These are phyloP conservation scores for Acrossocheilus wenchowensis DNA, from an alignment of 2,797 vertebrate genomes.

Conservation along the genomic window DNA sequence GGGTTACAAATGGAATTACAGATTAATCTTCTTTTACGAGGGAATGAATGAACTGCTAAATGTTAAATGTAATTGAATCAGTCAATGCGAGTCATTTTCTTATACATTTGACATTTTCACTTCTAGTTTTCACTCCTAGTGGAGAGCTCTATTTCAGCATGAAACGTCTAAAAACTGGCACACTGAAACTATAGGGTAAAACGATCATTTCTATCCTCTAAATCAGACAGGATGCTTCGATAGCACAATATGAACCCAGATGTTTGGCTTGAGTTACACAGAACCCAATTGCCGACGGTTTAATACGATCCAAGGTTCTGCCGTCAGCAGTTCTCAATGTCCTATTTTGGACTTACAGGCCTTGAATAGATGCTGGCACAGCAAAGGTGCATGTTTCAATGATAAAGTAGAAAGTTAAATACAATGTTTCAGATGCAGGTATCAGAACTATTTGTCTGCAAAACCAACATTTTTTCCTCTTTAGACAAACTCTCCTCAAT, in stretches of 20 bases:
- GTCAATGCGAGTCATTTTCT: background rate
- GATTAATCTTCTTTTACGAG: background rate
- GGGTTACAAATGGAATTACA: background rate
- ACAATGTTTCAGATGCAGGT: conserved; percentile 21
- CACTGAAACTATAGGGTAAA: background rate
- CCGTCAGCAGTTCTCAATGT: conserved; percentile 28
- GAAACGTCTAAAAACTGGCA: background rate
- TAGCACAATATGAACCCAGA: conserved; percentile 34
- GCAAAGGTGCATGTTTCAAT: background rate
- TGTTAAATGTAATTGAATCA: background rate
- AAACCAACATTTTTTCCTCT: background rate
- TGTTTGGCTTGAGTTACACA: conserved; percentile 35
- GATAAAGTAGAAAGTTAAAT: conserved; percentile 2
- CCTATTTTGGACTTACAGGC: conserved; percentile 1
- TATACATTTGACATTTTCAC: background rate
- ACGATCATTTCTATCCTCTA: background rate
- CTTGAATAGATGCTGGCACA: conserved; percentile 26
- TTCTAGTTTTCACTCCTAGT: background rate
- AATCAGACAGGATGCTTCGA: conserved; percentile 22
- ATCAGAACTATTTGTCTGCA: conserved; percentile 8
- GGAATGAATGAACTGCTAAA: background rate
- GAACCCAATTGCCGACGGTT: background rate
- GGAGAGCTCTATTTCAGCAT: background rate
- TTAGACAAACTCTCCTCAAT: background rate
- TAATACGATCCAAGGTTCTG: conserved; percentile 25